Conservation (phyloP, 2,888 invertebrate genomes). For the Odontothrips loti region DNA sequence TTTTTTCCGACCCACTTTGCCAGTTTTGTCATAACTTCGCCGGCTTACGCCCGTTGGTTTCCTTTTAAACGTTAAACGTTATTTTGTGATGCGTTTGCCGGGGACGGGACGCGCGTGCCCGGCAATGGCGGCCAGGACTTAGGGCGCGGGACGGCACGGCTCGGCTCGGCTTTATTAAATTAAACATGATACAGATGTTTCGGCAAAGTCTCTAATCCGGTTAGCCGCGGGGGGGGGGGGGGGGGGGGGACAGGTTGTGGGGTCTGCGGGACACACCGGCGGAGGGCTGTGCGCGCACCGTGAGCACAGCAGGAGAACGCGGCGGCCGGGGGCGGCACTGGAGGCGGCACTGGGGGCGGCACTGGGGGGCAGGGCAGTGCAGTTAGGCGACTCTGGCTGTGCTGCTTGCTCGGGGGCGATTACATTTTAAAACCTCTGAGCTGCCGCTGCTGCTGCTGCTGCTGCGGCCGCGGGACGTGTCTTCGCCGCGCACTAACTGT, state of each 20-base stretch:
- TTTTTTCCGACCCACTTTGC: too few species aligned
- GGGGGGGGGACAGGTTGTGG: neutral
- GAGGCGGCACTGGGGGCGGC: neutral
- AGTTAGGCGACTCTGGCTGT: too few species aligned
- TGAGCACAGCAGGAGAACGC: too few species aligned
- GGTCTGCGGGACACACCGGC: too few species aligned
- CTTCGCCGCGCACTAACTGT: neutral
- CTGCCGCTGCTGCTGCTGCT: neutral
- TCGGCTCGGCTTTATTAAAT: neutral
- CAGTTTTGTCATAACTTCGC: too few species aligned
- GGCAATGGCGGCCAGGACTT: too few species aligned
- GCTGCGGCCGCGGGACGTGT: neutral
- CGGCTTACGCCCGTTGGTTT: too few species aligned
- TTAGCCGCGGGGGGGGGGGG: neutral
- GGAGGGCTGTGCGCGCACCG: too few species aligned
- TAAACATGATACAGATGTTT: constrained; percentile 23
- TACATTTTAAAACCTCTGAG: neutral
- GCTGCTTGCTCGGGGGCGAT: neutral
- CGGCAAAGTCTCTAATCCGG: constrained; percentile 15
- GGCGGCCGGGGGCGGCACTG: neutral
- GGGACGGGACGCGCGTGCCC: too few species aligned
- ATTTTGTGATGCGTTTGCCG: too few species aligned
- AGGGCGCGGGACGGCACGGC: neutral
- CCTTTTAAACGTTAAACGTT: too few species aligned
- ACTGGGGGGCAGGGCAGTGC: neutral